Percentiles rank a stretch among this genome's conserved stretches.
Evolutionary conservation across 2,113 vertebrate species (phyloP).

Genomic region (Corvus hawaiiensis): DNA sequence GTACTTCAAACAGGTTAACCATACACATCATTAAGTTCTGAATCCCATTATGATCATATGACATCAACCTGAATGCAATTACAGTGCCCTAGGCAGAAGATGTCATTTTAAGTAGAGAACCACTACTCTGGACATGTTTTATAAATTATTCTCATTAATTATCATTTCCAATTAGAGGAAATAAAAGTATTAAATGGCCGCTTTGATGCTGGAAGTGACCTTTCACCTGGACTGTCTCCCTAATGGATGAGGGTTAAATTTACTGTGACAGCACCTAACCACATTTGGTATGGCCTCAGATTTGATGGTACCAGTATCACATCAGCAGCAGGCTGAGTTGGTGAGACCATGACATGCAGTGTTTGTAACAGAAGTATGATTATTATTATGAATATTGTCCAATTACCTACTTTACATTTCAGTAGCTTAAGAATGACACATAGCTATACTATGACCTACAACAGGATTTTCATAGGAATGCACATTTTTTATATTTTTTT

Average conservation of each 20-base stretch:
- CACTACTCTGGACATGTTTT: conserved; percentile 70
- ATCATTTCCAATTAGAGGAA: conserved; percentile 77
- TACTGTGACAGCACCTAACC: conserved; percentile 80
- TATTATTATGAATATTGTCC: conserved; percentile 23
- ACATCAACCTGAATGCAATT: conserved; percentile 56
- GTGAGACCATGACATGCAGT: conserved; percentile 16
- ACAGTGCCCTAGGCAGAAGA: conserved; percentile 14
- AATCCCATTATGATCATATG: conserved; percentile 75
- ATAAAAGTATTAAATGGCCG: conserved; percentile 74
- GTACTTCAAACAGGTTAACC: conserved; percentile 57
- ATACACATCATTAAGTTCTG: conserved; percentile 73
- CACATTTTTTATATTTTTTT: conserved; percentile 22
- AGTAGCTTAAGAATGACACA: conserved; percentile 35
- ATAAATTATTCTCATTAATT: conserved; percentile 74
- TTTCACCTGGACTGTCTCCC: conserved; percentile 62
- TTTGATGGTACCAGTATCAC: conserved; percentile 19
- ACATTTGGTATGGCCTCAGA: conserved; percentile 59
- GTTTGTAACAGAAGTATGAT: conserved; percentile 25
- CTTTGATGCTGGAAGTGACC: conserved; percentile 71
- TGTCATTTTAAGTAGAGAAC: conserved; percentile 73
- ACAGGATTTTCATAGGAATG: conserved; percentile 31
- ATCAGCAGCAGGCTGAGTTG: background rate
- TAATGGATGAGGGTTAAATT: conserved; percentile 81
- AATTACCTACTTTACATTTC: conserved; percentile 45
- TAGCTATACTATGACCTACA: conserved; percentile 6